Percentiles rank a stretch among this genome's conserved stretches.
These are phyloP conservation scores for Uria lomvia DNA, from an alignment of 2,113 vertebrate genomes.

Conservation along the genomic window DNA sequence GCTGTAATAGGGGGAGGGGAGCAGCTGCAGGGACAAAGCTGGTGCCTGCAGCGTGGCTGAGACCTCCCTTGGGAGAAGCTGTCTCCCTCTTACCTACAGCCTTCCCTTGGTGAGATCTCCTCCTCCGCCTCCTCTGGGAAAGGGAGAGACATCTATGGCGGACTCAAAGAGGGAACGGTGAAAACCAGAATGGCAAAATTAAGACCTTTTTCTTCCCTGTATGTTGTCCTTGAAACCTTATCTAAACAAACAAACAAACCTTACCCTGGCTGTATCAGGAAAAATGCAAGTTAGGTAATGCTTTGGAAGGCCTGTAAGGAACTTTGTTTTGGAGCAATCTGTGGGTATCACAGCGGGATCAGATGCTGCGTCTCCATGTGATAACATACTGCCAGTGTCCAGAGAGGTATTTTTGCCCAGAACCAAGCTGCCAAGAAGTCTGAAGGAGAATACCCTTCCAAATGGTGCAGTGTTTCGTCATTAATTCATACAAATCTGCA, in stretches of 20 bases:
- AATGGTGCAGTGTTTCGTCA: background rate
- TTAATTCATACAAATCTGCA: background rate
- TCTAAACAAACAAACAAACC: background rate
- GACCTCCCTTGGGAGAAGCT: background rate
- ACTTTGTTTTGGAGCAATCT: background rate
- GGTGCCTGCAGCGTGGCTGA: background rate
- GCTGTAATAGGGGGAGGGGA: background rate
- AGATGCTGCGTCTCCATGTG: constrained; percentile 28
- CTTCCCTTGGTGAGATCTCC: background rate
- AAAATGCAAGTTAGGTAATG: constrained; percentile 22
- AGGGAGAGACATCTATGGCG: background rate
- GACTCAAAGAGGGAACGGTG: background rate
- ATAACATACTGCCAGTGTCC: background rate
- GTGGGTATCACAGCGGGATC: constrained; percentile 2
- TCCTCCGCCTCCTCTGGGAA: background rate
- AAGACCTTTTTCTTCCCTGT: background rate
- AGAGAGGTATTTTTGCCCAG: constrained; percentile 15
- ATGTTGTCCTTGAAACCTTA: background rate
- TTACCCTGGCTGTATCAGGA: background rate
- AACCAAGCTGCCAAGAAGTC: constrained; percentile 4
- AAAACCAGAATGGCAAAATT: background rate
- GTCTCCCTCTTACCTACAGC: background rate
- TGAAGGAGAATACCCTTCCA: constrained; percentile 20
- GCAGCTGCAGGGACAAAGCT: background rate
- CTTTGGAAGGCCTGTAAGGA: constrained; percentile 9